Evolutionary conservation across 2,888 invertebrate genomes (phyloP).

Genomic region (Apodemia mormo): DNA sequence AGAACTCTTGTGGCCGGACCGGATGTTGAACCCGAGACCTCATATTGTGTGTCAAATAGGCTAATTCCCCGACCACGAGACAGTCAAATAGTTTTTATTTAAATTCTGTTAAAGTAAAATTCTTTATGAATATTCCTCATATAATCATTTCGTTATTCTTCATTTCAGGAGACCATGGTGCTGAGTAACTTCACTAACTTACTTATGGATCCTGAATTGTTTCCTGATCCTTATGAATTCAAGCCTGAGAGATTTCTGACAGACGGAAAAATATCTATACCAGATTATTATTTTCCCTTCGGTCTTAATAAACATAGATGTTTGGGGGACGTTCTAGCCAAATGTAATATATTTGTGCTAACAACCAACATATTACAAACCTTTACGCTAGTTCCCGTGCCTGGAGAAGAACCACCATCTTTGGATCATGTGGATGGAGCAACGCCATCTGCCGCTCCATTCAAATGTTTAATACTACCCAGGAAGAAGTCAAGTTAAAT

Average conservation of each 20-base stretch:
- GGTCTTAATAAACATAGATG: conserved; percentile 90
- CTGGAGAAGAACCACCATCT: conserved; percentile 84
- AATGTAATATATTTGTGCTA: conserved; percentile 90
- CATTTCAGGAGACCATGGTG: conserved; percentile 88
- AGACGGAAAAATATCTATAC: conserved; percentile 82
- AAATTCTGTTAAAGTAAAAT: too few relatives aligned
- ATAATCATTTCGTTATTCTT: background rate
- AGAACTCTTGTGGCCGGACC: too few relatives aligned
- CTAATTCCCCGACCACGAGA: too few relatives aligned
- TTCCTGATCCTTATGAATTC: conserved; percentile 86
- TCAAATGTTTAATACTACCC: conserved; percentile 83
- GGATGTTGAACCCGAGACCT: too few relatives aligned
- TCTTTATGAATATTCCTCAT: background rate
- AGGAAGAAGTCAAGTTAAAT: conserved; percentile 48
- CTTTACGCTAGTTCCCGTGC: conserved; percentile 85
- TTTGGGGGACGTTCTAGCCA: conserved; percentile 88
- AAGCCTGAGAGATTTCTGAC: conserved; percentile 88
- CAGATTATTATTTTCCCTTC: conserved; percentile 89
- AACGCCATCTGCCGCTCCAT: conserved; percentile 88
- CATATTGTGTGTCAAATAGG: too few relatives aligned
- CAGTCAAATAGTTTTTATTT: too few relatives aligned
- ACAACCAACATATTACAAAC: conserved; percentile 87
- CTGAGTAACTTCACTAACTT: conserved; percentile 88
- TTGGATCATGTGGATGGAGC: conserved; percentile 88
- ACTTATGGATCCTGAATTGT: conserved; percentile 85